A percentile compares a stretch with the other conserved stretches of the same genome.
phyloP scores from a whole-genome alignment of 1,140 invertebrate species.

The Lysiphlebus fabarum region DNA sequence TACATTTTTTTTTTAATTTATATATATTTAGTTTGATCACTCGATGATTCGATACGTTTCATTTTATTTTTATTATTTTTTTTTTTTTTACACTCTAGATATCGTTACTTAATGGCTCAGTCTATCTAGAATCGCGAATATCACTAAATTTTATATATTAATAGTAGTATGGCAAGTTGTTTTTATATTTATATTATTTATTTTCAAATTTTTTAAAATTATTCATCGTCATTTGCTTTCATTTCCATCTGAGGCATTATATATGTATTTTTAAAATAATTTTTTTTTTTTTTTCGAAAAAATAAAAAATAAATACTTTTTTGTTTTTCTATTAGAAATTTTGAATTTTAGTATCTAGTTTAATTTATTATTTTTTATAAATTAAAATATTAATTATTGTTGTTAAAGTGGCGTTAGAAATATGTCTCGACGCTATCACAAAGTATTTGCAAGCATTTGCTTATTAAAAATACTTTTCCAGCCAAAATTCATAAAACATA shows the following conservation, averaged over 20 bases:
- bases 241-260: conserved; percentile 5
- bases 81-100: conserved; percentile 25
- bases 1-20: conserved; percentile 1
- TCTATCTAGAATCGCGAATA: conserved; percentile 34
- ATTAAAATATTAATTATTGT: no score
- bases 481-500: neutral
- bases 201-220: conserved; percentile 18
- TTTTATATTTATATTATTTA: conserved; percentile 22
- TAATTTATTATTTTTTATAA: no score
- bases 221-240: conserved; percentile 6
- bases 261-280: neutral
- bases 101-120: conserved; percentile 33
- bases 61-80: conserved; percentile 16
- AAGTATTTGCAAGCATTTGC: no score
- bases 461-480: no score
- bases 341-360: no score
- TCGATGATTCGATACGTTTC: conserved; percentile 18
- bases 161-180: conserved; percentile 32
- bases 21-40: conserved; percentile 8
- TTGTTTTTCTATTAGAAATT: conserved; percentile 3
- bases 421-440: no score
- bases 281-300: conserved; percentile 9
- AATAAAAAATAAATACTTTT: conserved; percentile 6
- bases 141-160: conserved; percentile 31
- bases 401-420: no score